Percentiles rank a stretch among this genome's conserved stretches.
phyloP scores from a whole-genome alignment of 2,888 invertebrate species.

The Melitaea athalia region DNA sequence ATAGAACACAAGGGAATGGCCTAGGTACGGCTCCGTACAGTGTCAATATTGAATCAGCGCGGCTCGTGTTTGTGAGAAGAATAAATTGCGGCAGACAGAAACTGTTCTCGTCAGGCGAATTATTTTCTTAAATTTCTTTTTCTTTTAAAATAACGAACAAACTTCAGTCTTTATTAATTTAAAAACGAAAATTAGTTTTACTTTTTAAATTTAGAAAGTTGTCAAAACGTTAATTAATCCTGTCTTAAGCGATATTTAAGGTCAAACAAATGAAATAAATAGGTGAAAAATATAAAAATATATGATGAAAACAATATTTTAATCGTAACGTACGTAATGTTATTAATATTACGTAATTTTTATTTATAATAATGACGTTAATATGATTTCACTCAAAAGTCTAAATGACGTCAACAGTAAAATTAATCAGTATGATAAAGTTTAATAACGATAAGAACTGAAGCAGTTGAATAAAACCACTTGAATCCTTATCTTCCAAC shows the following conservation, averaged over 20 bases:
- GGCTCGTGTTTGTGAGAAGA: slow-evolving; percentile 72
- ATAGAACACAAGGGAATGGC: slow-evolving; percentile 63
- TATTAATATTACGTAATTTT: not conserved
- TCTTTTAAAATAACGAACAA: not conserved
- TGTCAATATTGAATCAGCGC: slow-evolving; percentile 78
- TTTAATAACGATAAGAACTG: slow-evolving; percentile 9
- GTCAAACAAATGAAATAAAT: no score
- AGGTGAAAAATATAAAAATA: no score
- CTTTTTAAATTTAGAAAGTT: not conserved
- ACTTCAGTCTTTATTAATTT: not conserved
- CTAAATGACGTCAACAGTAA: not conserved
- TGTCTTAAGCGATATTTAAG: not conserved
- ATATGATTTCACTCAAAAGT: not conserved
- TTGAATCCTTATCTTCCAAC: slow-evolving; percentile 15
- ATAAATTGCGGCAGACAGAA: slow-evolving; percentile 71
- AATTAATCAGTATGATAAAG: not conserved
- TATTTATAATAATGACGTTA: not conserved
- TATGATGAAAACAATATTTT: no score
- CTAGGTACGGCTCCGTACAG: slow-evolving; percentile 61
- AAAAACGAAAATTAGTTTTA: not conserved
- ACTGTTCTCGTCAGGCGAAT: slow-evolving; percentile 62
- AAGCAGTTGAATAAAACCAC: not conserved
- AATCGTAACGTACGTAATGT: no score
- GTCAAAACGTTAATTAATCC: not conserved
- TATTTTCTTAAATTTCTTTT: slow-evolving; percentile 46